Base-by-base conservation (phyloP, 2,888 invertebrate genomes). In the Empis stercorea region DNA sequence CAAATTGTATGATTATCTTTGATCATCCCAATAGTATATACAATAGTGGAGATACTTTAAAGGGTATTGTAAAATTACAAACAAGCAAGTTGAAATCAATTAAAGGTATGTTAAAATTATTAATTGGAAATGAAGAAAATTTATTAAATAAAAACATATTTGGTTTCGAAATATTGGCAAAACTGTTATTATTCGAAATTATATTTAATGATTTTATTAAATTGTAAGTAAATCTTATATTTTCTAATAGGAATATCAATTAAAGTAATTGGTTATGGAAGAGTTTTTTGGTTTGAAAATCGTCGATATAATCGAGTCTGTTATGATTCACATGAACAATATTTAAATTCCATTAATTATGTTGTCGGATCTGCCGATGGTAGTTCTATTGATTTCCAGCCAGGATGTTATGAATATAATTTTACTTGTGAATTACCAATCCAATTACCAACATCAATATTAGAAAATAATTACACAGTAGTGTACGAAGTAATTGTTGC, bases 401-500 rank as follows among this genome's bases (percentile, higher is more conserved):
- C 75, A n/a, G 87, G 87, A 0, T 6, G 1, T n/a, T 23, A 83
- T 58, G 71, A 72, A n/a, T 20, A 40, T 23, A 13, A 20, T n/a
- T 23, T 40, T n/a, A 20, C 11, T 23, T 40, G 40, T 40, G 13
- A n/a, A n/a, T 40, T 66, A 51, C 66, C 66, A 7, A 57, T 59
- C 14, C 65, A 80, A 48, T 70, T 87, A 47, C 88, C 88, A 10
- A 83, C 84, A 10, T 84, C 84, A 3, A 87, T 86, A 20, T 4
- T 80, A 60, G 82, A 82, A 3, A 74, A 81, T 57, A 73, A 73
- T 66, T 86, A 89, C 0, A 76, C 79, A 58, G 76, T 92, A 23
- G 74, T 83, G 27, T 92, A 91, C 61, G 80, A 79, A 4, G 76
- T 87, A 10, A 84, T 83, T 61, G 81, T 83, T 15, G 79, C 77